Conservation (phyloP, 2,888 invertebrate genomes). For the Megastigmus dorsalis region DNA sequence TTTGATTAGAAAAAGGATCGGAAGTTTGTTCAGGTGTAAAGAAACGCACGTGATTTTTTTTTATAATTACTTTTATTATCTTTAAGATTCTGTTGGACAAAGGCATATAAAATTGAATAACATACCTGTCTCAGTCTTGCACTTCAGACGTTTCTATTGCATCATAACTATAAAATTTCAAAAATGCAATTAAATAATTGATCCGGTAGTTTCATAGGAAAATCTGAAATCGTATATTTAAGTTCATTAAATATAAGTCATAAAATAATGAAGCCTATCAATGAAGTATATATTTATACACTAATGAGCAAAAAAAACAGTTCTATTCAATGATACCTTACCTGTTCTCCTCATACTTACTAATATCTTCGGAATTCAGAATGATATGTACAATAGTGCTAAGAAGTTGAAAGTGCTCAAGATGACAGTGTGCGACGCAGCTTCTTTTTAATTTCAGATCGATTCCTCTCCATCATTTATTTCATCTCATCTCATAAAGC, state of each 20-base stretch:
- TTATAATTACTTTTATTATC: constrained; percentile 21
- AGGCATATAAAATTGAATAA: neutral
- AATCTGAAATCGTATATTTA: constrained; percentile 54
- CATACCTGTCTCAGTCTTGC: neutral
- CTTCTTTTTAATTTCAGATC: constrained; percentile 40
- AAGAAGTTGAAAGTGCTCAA: constrained; percentile 31
- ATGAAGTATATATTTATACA: neutral
- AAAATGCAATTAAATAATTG: neutral
- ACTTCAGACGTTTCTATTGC: neutral
- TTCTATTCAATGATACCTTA: constrained; percentile 60
- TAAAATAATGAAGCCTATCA: constrained; percentile 22
- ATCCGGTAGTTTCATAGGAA: neutral
- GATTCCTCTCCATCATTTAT: constrained; percentile 39
- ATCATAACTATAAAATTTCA: neutral
- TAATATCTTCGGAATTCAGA: constrained; percentile 26
- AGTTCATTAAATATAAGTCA: constrained; percentile 43
- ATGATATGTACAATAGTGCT: constrained; percentile 20
- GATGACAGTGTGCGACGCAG: constrained; percentile 51
- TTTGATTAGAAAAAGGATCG: constrained; percentile 1
- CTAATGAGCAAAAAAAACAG: neutral
- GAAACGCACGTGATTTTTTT: neutral
- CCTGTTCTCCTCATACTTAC: constrained; percentile 69
- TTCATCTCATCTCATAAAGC: constrained; percentile 10
- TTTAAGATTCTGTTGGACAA: neutral
- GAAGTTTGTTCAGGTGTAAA: neutral